Percentiles rank a stretch among this genome's conserved stretches.
Evolutionary conservation across 1,140 invertebrate species (phyloP).

Genomic region (Drosophila lacertosa): DNA sequence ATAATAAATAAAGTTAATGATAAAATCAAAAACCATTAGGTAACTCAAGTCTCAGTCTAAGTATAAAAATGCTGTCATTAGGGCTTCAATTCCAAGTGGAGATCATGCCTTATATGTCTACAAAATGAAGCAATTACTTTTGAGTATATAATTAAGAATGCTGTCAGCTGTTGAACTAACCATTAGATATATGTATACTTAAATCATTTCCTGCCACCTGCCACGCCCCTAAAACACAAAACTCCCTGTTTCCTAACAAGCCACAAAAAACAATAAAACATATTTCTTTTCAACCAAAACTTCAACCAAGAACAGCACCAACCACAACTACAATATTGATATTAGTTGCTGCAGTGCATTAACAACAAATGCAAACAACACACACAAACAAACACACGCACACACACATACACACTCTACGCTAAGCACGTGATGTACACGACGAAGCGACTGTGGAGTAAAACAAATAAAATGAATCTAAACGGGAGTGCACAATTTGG

Average conservation of each 20-base stretch:
- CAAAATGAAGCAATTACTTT: no score
- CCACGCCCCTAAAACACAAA: slow-evolving; percentile 20
- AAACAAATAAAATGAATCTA: no score
- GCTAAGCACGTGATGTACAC: slow-evolving; percentile 53
- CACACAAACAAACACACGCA: slow-evolving; percentile 15
- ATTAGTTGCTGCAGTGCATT: slow-evolving; percentile 60
- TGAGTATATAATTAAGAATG: no score
- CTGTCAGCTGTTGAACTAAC: no score
- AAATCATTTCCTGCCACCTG: slow-evolving; percentile 19
- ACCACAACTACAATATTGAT: slow-evolving; percentile 60
- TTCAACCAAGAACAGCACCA: slow-evolving; percentile 8
- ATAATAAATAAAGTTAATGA: no score
- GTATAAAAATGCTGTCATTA: no score
- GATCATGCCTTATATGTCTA: no score
- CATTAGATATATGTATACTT: background rate
- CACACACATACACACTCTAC: slow-evolving; percentile 4
- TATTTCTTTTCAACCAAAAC: slow-evolving; percentile 28
- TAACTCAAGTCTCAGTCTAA: no score
- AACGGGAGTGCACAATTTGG: no score
- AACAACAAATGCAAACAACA: slow-evolving; percentile 64
- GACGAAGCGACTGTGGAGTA: slow-evolving; percentile 43
- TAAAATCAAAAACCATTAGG: no score
- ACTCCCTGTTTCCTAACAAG: slow-evolving; percentile 41
- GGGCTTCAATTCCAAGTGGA: no score
- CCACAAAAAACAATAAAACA: slow-evolving; percentile 39